Evolutionary conservation across 2,113 vertebrate genomes (phyloP), one percentile per base, ranked within the genome.

Genomic region (Saguinus midas): DNA sequence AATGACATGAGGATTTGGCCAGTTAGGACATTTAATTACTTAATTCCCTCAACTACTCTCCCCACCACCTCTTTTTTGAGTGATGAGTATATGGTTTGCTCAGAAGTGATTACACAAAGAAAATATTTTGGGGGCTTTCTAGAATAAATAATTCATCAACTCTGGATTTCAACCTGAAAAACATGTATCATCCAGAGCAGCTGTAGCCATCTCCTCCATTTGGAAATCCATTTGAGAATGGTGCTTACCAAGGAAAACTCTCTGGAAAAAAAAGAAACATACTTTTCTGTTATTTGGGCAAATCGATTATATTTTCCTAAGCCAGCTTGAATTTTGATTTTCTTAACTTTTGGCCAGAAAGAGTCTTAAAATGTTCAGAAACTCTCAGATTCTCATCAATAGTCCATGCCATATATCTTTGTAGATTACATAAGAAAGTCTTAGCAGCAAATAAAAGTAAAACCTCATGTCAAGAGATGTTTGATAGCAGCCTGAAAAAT

Each of bases 21-120:
- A 83, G 43, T 58, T 27, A 66, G 25, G 58, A 23, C 14, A 57
- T 11, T 20, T 8, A 32, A 58, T 73, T 61, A 57, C 14, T 25
- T 8, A 32, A 58, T 73, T 61, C 11, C 75, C 29, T 35, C 72
- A 18, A 18, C 1, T 10, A 17, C 29, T 18, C 21, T 6, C 27
- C 61, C 61, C 0, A 0, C 27, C 12, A 5, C 27, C 12, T 50
- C 70, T 43, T 52, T 66, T 8, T 50, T 21, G 78, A 5, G 5
- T 72, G 37, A 55, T 78, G 61, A 45, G 6, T 43, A 73, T 21
- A 23, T 25, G 8, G 3, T 43, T 87, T 90, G 1, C 58, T 79
- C 73, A 86, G 64, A 73, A 82, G 35, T 11, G 55, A 23, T 8
- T 35, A 37, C n/a, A 81, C 4, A 86, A 87, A 89, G 29, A 9